Conservation (phyloP, 1,140 invertebrate genomes). For the Apis cerana region DNA sequence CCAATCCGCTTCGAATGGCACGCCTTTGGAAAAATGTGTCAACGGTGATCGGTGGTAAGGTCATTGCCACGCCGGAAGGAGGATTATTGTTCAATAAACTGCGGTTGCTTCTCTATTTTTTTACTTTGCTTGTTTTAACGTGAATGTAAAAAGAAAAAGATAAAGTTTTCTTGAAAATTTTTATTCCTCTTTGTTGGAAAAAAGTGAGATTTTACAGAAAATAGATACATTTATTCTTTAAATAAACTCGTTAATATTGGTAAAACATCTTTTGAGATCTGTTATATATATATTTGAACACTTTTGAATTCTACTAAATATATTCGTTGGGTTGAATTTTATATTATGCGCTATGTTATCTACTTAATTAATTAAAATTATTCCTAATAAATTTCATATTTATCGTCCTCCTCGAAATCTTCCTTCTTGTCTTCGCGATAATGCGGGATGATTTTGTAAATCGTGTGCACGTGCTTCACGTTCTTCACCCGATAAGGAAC, state of each 20-base stretch:
- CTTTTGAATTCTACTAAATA: slow-evolving; percentile 23
- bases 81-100: neutral
- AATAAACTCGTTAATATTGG: neutral
- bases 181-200: neutral
- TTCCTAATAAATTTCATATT: slow-evolving; percentile 45
- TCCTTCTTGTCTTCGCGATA: slow-evolving; percentile 56
- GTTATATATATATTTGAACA: neutral
- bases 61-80: slow-evolving; percentile 45
- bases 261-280: neutral
- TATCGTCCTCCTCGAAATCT: slow-evolving; percentile 66
- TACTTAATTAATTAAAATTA: neutral
- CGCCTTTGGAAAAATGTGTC: slow-evolving; percentile 14
- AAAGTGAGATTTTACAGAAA: neutral
- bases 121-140: neutral
- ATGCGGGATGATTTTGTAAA: slow-evolving; percentile 84
- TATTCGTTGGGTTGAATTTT: slow-evolving; percentile 23
- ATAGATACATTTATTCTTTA: neutral
- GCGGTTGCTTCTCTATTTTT: neutral
- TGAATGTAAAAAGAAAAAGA: too few relatives aligned
- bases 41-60: slow-evolving; percentile 26
- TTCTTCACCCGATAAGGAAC: slow-evolving; percentile 84
- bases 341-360: neutral
- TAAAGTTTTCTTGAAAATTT: neutral
- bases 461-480: slow-evolving; percentile 85
- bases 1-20: slow-evolving; percentile 33